Base-by-base conservation (phyloP, 2,797 vertebrate species). In the Parotocinclus haroldoi region DNA sequence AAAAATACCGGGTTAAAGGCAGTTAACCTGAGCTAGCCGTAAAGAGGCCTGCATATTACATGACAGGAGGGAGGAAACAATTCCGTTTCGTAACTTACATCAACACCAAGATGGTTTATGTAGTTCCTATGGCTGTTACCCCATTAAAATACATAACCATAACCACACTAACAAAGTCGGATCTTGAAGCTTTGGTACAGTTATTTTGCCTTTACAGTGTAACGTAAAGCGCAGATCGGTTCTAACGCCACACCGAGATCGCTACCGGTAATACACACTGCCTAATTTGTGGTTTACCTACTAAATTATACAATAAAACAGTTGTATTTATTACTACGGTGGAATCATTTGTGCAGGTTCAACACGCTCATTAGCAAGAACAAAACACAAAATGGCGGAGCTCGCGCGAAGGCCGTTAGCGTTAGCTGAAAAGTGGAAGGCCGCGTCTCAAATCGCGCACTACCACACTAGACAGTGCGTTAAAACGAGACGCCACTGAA, bases 331-430 rank as follows among this genome's bases (percentile, higher is more conserved):
- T 27, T 27, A 27, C 2, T 27, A 27, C 2, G 2, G 27, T 27
- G 2, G 27, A 27, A 27, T 27, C 27, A 27, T 27, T 5, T 9
- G 10, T 42, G 40, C 40, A 50, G 7, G 7, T n/a, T 16, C 14
- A 50, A 50, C n/a, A 16, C 14, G 48, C 51, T 65, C 69, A 44
- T 56, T 55, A 27, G 45, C 75, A 73, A 83, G 84, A 88, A 89
- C 86, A 85, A 89, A 89, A 92, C 90, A 92, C 91, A 92, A 92
- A 92, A 92, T 92, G 91, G 91, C 91, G 90, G 80, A 76, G 69
- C 7, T 17, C 46, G 50, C n/a, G 16, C 46, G 58, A 69, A 73
- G 73, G 77, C 77, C 64, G 64, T 64, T 44, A 51, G 73, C 62
- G 3, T 64, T 50, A 50, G 48, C 48, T 8, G 48, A 50, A 50